Evolutionary conservation across 1,140 invertebrate genomes (phyloP).

Genomic region (Argopecten irradians): DNA sequence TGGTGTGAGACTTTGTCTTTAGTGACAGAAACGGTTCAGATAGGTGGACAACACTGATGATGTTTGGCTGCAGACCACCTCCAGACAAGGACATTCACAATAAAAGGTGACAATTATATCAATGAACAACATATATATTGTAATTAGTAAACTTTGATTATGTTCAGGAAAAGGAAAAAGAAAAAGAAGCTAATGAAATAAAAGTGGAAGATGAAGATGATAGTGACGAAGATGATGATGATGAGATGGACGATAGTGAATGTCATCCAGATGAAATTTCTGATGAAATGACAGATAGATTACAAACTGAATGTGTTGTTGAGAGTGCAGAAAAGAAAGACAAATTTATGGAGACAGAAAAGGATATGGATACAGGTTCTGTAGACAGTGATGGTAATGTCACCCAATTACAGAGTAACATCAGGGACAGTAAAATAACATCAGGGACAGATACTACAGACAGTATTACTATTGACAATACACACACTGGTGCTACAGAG

Average conservation of each 20-base stretch:
- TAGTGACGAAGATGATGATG: constrained; percentile 42
- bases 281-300: neutral
- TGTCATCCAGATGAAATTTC: neutral
- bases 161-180: neutral
- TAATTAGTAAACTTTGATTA: no score
- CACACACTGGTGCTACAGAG: neutral
- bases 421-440: neutral
- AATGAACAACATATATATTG: no score
- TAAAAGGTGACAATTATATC: no score
- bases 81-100: no score
- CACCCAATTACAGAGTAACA: neutral
- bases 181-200: constrained; percentile 24
- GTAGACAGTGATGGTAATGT: neutral
- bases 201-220: constrained; percentile 42
- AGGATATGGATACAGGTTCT: constrained; percentile 34
- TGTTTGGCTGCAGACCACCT: no score
- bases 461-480: neutral
- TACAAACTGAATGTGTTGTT: neutral
- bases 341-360: constrained; percentile 12
- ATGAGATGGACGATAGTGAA: constrained; percentile 36
- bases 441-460: neutral
- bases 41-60: no score
- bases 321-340: neutral
- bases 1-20: no score
- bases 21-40: no score